phyloP scores from a whole-genome alignment of 2,888 invertebrate species.

The Temnothorax ravouxi region DNA sequence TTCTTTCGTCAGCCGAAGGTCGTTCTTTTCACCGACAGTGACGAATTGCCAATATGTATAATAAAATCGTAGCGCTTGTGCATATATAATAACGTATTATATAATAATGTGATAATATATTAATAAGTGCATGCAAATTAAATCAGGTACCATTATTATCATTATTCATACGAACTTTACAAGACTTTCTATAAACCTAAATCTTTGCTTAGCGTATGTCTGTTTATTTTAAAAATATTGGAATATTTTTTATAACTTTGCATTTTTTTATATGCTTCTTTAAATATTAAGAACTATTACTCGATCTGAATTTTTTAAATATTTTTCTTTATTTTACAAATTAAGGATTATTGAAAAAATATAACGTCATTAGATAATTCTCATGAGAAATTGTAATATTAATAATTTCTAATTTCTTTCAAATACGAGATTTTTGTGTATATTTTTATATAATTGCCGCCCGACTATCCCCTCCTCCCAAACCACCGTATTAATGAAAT shows the following conservation, averaged over 20 bases:
- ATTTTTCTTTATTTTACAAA: background rate
- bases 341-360: background rate
- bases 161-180: background rate
- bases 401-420: background rate
- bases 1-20: slow-evolving; percentile 74
- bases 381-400: background rate
- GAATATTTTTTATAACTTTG: background rate
- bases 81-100: slow-evolving; percentile 12
- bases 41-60: background rate
- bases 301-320: background rate
- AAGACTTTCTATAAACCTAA: background rate
- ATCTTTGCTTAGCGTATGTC: background rate
- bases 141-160: background rate
- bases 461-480: background rate
- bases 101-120: background rate
- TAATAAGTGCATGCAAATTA: background rate
- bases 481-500: background rate
- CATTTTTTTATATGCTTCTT: background rate
- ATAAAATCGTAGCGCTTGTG: background rate
- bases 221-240: background rate
- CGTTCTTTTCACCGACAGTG: slow-evolving; percentile 70
- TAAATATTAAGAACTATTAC: background rate
- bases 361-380: background rate
- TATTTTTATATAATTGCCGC: background rate
- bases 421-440: background rate